Evolutionary conservation across 2,888 invertebrate species (phyloP).

Genomic region (Tribolium freemani): DNA sequence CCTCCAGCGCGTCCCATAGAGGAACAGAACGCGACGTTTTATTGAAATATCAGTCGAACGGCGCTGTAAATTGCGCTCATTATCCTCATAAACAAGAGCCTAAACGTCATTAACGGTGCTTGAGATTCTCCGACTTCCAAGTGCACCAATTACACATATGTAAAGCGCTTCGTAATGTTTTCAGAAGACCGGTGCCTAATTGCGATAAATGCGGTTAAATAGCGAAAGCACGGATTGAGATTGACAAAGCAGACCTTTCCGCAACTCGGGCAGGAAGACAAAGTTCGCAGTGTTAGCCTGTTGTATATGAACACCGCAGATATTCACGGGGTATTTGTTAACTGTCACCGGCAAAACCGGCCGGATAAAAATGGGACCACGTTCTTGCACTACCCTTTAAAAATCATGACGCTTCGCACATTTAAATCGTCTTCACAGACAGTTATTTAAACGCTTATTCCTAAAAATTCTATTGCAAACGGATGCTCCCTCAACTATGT

Average conservation of each 20-base stretch:
- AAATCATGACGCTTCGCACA: neutral
- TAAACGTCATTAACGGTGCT: slow-evolving; percentile 34
- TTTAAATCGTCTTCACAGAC: neutral
- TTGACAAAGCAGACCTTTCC: slow-evolving; percentile 11
- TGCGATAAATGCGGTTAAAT: slow-evolving; percentile 22
- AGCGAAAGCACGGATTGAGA: slow-evolving; percentile 15
- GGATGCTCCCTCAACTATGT: no score
- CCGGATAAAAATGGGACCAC: slow-evolving; percentile 6
- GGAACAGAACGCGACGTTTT: slow-evolving; percentile 17
- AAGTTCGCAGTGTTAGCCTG: slow-evolving; percentile 3
- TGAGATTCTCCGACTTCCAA: slow-evolving; percentile 29
- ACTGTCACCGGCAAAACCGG: slow-evolving; percentile 13
- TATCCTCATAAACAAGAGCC: slow-evolving; percentile 35
- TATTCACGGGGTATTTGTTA: slow-evolving; percentile 23
- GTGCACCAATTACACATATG: slow-evolving; percentile 24
- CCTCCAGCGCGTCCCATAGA: neutral
- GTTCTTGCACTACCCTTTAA: neutral
- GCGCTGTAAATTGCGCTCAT: slow-evolving; percentile 31
- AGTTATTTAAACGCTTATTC: neutral
- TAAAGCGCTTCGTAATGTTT: slow-evolving; percentile 23
- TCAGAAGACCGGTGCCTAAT: slow-evolving; percentile 1
- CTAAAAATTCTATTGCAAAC: neutral
- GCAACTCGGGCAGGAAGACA: slow-evolving; percentile 14
- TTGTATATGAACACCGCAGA: slow-evolving; percentile 16
- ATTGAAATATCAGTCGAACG: slow-evolving; percentile 31